Percentiles rank a stretch among this genome's conserved stretches.
These are phyloP conservation scores for Argynnis bischoffii DNA, from an alignment of 2,888 invertebrate genomes.

Conservation along the genomic window DNA sequence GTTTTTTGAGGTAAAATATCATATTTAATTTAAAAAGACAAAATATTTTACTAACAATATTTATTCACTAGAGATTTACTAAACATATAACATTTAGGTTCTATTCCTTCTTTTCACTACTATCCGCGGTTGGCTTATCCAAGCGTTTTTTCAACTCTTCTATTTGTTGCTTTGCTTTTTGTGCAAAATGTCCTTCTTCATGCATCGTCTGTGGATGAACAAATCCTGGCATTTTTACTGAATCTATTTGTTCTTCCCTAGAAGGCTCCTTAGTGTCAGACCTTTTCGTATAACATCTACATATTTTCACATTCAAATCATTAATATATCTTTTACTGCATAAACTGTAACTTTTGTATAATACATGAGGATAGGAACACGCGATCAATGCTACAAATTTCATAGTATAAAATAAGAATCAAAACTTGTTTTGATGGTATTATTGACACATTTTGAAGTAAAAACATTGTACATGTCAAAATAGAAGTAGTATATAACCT, in stretches of 20 bases:
- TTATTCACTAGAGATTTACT: background rate
- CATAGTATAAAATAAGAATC: no score
- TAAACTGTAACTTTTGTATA: no score
- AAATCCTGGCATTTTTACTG: slow-evolving; percentile 53
- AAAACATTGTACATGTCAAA: no score
- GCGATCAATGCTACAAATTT: no score
- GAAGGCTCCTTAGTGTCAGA: slow-evolving; percentile 26
- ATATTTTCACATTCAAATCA: background rate
- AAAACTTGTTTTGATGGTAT: no score
- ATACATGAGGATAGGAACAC: no score
- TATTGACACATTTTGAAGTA: no score
- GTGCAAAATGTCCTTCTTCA: slow-evolving; percentile 52
- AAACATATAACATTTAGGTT: background rate
- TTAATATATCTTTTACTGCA: no score
- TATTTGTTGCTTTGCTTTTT: slow-evolving; percentile 49
- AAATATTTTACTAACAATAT: background rate
- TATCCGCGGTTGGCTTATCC: slow-evolving; percentile 44
- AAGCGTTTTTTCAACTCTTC: slow-evolving; percentile 51
- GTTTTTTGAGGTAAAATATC: no score
- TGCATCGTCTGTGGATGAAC: slow-evolving; percentile 46
- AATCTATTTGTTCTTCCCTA: slow-evolving; percentile 41
- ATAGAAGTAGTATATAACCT: no score
- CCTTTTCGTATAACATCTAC: slow-evolving; percentile 22
- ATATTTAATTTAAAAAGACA: no score
- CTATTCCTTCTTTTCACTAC: slow-evolving; percentile 47